phyloP scores from a whole-genome alignment of 2,888 invertebrate species.

The Stenurella melanura region DNA sequence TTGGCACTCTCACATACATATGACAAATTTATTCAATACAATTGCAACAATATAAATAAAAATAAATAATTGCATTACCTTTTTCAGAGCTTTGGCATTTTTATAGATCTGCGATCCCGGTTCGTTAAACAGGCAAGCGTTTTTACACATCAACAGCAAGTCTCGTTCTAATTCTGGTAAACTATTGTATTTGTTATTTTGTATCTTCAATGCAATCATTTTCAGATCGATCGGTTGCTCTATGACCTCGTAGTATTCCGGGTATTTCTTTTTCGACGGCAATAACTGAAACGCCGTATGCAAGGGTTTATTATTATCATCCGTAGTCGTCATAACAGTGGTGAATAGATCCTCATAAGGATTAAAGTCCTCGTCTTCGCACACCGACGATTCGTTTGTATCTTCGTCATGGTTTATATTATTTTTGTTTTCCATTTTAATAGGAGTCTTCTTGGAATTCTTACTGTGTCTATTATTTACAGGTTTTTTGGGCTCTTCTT shows the following conservation, averaged over 20 bases:
- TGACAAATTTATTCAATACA: too few species aligned
- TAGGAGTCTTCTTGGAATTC: constrained; percentile 40
- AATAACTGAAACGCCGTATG: constrained; percentile 92
- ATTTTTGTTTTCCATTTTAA: constrained; percentile 40
- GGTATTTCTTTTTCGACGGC: constrained; percentile 94
- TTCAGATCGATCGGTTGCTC: constrained; percentile 96
- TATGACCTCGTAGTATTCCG: constrained; percentile 96
- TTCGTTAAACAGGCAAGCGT: constrained; percentile 97
- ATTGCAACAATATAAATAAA: too few species aligned
- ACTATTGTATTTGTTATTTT: constrained; percentile 85
- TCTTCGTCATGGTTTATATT: constrained; percentile 47
- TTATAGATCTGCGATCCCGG: constrained; percentile 97
- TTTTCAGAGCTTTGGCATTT: constrained; percentile 92
- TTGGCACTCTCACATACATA: too few species aligned
- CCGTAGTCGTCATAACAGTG: constrained; percentile 90
- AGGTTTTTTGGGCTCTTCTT: constrained; percentile 69
- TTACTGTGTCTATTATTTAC: constrained; percentile 45
- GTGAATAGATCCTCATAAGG: constrained; percentile 93
- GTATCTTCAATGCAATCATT: constrained; percentile 93
- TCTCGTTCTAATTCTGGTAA: constrained; percentile 92
- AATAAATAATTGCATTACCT: constrained; percentile 75
- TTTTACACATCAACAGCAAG: constrained; percentile 91
- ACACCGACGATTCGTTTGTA: constrained; percentile 26
- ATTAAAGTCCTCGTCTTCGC: constrained; percentile 67
- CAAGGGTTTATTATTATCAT: constrained; percentile 87